Percentiles rank a stretch among this genome's conserved stretches.
Evolutionary conservation across 1,140 invertebrate genomes (phyloP).

Genomic region (Belonocnema kinseyi): DNA sequence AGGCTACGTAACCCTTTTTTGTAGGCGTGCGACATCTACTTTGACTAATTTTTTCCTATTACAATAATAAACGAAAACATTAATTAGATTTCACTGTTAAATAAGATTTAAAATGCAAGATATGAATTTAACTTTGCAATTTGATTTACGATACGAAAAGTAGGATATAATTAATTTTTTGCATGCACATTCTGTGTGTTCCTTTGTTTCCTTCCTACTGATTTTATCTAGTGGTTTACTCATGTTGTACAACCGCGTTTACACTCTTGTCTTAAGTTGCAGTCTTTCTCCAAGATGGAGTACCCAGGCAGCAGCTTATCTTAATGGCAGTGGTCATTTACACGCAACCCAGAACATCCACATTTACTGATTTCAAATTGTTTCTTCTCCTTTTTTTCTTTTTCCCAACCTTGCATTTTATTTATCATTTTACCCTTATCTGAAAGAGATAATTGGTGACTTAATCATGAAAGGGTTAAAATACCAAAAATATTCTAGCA

Average conservation of each 20-base stretch:
- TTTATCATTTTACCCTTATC: background rate
- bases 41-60: too few relatives aligned
- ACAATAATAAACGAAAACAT: too few relatives aligned
- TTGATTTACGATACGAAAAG: too few relatives aligned
- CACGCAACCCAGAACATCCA: slow-evolving; percentile 39
- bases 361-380: slow-evolving; percentile 36
- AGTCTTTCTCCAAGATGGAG: slow-evolving; percentile 41
- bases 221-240: slow-evolving; percentile 25
- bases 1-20: too few relatives aligned
- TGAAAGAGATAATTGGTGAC: too few relatives aligned
- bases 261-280: slow-evolving; percentile 12
- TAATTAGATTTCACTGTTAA: too few relatives aligned
- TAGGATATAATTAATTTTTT: too few relatives aligned
- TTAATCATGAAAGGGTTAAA: too few relatives aligned
- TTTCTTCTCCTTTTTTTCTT: background rate
- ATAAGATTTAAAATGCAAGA: too few relatives aligned
- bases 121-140: too few relatives aligned
- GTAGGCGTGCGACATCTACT: too few relatives aligned
- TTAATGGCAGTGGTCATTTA: slow-evolving; percentile 45
- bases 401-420: background rate
- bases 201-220: background rate
- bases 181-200: background rate
- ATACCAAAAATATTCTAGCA: too few relatives aligned
- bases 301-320: slow-evolving; percentile 36
- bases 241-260: slow-evolving; percentile 24